Conservation (phyloP, 2,113 vertebrate genomes). For the human (Homo sapiens) region DNA sequence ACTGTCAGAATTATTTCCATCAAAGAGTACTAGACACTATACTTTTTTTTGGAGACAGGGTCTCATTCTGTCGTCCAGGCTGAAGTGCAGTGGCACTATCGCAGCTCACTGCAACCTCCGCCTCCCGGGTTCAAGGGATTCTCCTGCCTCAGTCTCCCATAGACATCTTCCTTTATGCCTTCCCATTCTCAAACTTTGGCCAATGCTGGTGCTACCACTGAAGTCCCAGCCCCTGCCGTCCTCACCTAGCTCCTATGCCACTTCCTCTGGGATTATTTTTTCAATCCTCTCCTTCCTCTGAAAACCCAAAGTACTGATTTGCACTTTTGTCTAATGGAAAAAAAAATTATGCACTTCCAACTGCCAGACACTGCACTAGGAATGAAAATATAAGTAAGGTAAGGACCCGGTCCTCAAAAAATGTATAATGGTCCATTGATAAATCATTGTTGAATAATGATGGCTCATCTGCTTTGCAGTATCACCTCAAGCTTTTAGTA, state of each 20-base stretch:
- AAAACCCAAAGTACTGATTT: not conserved
- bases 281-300: not conserved
- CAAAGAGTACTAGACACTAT: not conserved
- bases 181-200: not conserved
- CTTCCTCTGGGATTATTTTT: not conserved
- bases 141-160: no score
- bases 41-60: no score
- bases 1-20: not conserved
- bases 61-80: no score
- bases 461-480: not conserved
- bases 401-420: not conserved
- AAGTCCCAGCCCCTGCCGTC: not conserved
- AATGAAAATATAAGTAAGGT: not conserved
- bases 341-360: not conserved
- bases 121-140: no score
- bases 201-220: not conserved
- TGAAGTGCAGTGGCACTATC: no score
- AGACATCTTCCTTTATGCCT: not conserved
- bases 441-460: conserved; percentile 1
- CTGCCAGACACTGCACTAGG: not conserved
- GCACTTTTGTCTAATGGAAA: not conserved
- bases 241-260: not conserved
- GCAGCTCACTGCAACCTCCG: no score
- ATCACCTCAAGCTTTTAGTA: not conserved
- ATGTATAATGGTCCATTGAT: not conserved